A percentile compares a stretch with the other conserved stretches of the same genome.
phyloP scores from a whole-genome alignment of 2,888 invertebrate genomes.

The Drosophila sordidapex region DNA sequence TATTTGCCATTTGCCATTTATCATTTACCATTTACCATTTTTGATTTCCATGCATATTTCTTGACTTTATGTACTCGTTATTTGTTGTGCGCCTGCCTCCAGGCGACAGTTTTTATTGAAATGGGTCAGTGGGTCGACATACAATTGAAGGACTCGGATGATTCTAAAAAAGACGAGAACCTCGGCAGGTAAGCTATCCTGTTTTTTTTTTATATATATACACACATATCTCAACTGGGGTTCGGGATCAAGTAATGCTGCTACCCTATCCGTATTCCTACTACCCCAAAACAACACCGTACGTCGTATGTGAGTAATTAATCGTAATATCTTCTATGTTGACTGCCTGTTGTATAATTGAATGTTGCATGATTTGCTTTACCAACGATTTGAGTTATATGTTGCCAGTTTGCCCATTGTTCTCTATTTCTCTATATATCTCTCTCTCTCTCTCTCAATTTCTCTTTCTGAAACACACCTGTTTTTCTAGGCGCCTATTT shows the following conservation, averaged over 20 bases:
- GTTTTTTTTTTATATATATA: neutral
- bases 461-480: constrained; percentile 53
- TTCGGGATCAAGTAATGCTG: constrained; percentile 21
- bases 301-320: constrained; percentile 62
- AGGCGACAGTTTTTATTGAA: constrained; percentile 84
- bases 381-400: constrained; percentile 5
- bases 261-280: constrained; percentile 13
- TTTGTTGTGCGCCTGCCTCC: constrained; percentile 64
- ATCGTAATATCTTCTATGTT: constrained; percentile 28
- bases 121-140: constrained; percentile 86
- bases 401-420: constrained; percentile 9
- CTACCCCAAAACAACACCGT: neutral
- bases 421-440: neutral
- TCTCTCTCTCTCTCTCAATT: constrained; percentile 31
- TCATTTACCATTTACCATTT: constrained; percentile 40
- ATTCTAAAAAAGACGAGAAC: constrained; percentile 94
- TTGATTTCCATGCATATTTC: constrained; percentile 61
- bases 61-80: constrained; percentile 65
- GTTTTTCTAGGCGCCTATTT: constrained; percentile 88
- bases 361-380: constrained; percentile 41
- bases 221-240: neutral
- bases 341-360: constrained; percentile 7
- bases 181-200: constrained; percentile 92
- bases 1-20: constrained; percentile 38
- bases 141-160: constrained; percentile 94